These are phyloP conservation scores for Cryptomyrus ogoouensis DNA, from an alignment of 2,113 vertebrate species.

Conservation along the genomic window DNA sequence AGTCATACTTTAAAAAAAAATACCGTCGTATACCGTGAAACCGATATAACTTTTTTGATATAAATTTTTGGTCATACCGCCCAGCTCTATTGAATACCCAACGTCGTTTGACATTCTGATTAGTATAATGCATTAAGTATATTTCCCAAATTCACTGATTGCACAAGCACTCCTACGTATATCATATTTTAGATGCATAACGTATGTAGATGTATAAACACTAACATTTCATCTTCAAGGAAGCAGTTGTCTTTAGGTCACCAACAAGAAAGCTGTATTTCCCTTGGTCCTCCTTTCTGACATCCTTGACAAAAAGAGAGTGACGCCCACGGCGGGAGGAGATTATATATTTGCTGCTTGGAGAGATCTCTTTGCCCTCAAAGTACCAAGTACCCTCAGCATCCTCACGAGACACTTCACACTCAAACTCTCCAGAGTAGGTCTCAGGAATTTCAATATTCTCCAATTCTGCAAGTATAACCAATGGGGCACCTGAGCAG, in stretches of 20 bases:
- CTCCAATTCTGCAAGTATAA: conserved; percentile 80
- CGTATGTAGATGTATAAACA: neutral
- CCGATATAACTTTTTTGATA: too few species aligned
- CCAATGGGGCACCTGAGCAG: conserved; percentile 74
- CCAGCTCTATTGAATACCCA: neutral
- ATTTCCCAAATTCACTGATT: neutral
- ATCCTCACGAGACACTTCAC: conserved; percentile 79
- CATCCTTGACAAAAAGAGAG: conserved; percentile 80
- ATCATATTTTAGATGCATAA: neutral
- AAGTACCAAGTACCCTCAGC: conserved; percentile 87
- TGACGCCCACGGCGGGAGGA: conserved; percentile 85
- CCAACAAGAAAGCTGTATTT: conserved; percentile 80
- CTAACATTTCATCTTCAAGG: conserved; percentile 93
- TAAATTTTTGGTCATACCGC: too few species aligned
- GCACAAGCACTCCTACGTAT: neutral
- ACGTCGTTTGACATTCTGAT: neutral
- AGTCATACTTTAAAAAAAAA: too few species aligned
- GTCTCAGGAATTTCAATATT: conserved; percentile 86
- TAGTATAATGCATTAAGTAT: neutral
- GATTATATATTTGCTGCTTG: conserved; percentile 73
- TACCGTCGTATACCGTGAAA: too few species aligned
- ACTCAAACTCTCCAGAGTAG: conserved; percentile 86
- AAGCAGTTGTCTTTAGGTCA: conserved; percentile 73
- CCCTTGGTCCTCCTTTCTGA: conserved; percentile 92
- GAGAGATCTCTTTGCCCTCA: conserved; percentile 65